Conservation (phyloP, 2,797 vertebrate genomes). For the Coregonus sp. region DNA sequence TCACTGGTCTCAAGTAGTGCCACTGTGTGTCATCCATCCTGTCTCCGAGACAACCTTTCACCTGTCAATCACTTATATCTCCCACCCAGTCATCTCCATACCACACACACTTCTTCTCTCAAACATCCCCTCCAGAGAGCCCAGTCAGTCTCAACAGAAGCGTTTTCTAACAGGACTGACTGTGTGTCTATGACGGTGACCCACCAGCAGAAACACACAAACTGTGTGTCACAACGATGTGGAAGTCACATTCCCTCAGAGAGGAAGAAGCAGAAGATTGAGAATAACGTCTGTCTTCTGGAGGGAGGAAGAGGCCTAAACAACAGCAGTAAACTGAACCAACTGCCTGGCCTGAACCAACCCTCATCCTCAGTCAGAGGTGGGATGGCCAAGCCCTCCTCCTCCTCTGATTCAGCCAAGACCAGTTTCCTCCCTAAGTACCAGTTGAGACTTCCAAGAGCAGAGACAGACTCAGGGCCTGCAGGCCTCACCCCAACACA, state of each 20-base stretch:
- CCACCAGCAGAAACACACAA: constrained; percentile 22
- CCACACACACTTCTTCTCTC: constrained; percentile 28
- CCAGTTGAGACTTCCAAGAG: constrained; percentile 83
- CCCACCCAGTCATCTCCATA: constrained; percentile 30
- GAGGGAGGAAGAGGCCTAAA: constrained; percentile 48
- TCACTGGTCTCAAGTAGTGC: constrained; percentile 24
- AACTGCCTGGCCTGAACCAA: background rate
- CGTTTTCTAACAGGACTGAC: constrained; percentile 31
- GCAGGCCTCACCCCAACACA: constrained; percentile 22
- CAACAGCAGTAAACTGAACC: constrained; percentile 9
- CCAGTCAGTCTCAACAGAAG: constrained; percentile 54
- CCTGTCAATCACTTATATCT: constrained; percentile 35
- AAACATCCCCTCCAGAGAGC: constrained; percentile 56
- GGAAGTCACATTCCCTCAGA: constrained; percentile 78
- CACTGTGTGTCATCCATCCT: constrained; percentile 28
- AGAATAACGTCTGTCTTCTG: constrained; percentile 44
- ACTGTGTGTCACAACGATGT: constrained; percentile 35
- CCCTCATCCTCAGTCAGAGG: constrained; percentile 18
- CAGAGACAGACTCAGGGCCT: constrained; percentile 39
- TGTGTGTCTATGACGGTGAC: constrained; percentile 28
- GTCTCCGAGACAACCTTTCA: constrained; percentile 30
- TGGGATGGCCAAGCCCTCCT: constrained; percentile 36
- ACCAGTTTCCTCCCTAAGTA: constrained; percentile 88
- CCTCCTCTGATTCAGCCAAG: constrained; percentile 54
- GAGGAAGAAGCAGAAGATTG: constrained; percentile 87